phyloP scores from a whole-genome alignment of 1,140 invertebrate genomes.

The Zophobas atratus region DNA sequence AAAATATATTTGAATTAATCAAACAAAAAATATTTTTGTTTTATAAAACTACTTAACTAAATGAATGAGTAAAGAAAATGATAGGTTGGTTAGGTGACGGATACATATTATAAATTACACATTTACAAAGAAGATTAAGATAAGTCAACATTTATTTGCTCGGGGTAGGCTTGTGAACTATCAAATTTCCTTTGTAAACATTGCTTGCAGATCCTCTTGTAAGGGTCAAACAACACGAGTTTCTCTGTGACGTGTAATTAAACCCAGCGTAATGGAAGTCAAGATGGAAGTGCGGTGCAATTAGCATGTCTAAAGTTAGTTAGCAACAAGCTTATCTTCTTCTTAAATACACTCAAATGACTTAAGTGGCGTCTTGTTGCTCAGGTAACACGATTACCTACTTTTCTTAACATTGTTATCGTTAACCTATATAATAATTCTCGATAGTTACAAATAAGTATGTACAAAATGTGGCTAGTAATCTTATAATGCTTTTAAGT shows the following conservation, averaged over 20 bases:
- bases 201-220: slow-evolving; percentile 30
- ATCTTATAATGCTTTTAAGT: too few species aligned
- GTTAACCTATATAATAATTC: too few species aligned
- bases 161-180: slow-evolving; percentile 11
- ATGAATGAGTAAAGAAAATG: too few species aligned
- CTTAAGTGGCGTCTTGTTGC: neutral
- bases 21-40: too few species aligned
- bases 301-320: slow-evolving; percentile 12
- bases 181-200: slow-evolving; percentile 37
- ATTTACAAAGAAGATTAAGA: slow-evolving; percentile 10
- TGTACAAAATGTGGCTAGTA: too few species aligned
- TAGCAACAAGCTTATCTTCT: neutral
- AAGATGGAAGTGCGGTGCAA: slow-evolving; percentile 19
- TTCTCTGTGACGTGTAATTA: slow-evolving; percentile 41
- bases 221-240: slow-evolving; percentile 34
- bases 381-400: neutral
- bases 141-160: slow-evolving; percentile 32
- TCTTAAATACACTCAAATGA: neutral
- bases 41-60: too few species aligned
- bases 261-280: slow-evolving; percentile 25
- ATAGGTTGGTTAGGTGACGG: too few species aligned
- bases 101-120: neutral
- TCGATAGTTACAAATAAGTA: too few species aligned
- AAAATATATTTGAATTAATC: too few species aligned
- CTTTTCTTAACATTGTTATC: too few species aligned